Evolutionary conservation across 2,888 invertebrate genomes (phyloP).

Genomic region (Lasiommata megera): DNA sequence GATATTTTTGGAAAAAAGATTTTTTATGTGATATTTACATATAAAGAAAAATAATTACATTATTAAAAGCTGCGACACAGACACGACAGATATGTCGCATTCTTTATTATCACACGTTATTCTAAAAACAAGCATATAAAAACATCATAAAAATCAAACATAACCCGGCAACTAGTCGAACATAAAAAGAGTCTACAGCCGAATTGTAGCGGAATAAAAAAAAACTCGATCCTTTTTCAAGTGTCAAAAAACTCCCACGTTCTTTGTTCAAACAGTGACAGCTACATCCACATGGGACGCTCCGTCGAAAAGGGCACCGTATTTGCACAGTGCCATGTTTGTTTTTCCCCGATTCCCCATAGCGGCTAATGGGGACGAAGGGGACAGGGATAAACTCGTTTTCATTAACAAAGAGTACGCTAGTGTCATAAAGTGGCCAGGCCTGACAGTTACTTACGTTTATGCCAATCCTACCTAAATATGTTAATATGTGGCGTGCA

Average conservation of each 20-base stretch:
- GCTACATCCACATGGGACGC: slow-evolving; percentile 46
- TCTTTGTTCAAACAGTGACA: slow-evolving; percentile 50
- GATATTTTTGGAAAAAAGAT: too few species aligned
- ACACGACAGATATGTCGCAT: background rate
- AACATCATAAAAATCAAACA: slow-evolving; percentile 1
- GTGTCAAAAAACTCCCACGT: slow-evolving; percentile 37
- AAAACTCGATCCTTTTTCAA: slow-evolving; percentile 36
- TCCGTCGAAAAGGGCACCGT: slow-evolving; percentile 51
- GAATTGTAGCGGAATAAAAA: slow-evolving; percentile 29
- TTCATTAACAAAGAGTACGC: slow-evolving; percentile 39
- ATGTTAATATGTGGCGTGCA: slow-evolving; percentile 37
- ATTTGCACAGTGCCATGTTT: slow-evolving; percentile 55
- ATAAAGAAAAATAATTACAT: too few species aligned
- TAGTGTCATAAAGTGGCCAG: slow-evolving; percentile 45
- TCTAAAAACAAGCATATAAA: background rate
- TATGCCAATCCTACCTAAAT: slow-evolving; percentile 38
- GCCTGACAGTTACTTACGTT: slow-evolving; percentile 39
- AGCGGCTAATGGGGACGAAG: slow-evolving; percentile 40
- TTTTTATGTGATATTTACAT: too few species aligned
- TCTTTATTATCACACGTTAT: background rate
- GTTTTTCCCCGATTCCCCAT: slow-evolving; percentile 53
- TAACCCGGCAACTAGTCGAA: slow-evolving; percentile 15
- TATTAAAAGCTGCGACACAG: too few species aligned
- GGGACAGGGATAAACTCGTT: slow-evolving; percentile 43
- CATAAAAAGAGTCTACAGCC: slow-evolving; percentile 13